These are phyloP conservation scores for Lutjanus erythropterus DNA, from an alignment of 2,113 vertebrate genomes.

Conservation along the genomic window DNA sequence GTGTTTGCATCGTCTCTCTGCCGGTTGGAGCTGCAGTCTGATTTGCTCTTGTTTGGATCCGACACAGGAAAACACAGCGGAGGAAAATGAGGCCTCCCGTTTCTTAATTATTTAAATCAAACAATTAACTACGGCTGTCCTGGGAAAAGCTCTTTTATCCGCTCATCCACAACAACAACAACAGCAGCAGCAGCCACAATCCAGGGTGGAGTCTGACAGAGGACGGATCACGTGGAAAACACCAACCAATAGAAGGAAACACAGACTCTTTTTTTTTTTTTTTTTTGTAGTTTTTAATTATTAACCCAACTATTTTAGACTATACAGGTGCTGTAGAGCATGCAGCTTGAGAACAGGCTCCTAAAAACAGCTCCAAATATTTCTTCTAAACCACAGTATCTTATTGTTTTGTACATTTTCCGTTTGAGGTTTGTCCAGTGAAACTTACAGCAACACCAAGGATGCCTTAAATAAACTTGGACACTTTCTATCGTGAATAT, in stretches of 20 bases:
- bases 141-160: constrained; percentile 61
- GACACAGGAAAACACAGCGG: constrained; percentile 64
- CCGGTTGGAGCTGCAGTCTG: constrained; percentile 41
- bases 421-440: background rate
- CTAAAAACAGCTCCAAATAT: background rate
- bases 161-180: constrained; percentile 65
- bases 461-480: background rate
- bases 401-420: background rate
- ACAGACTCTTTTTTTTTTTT: background rate
- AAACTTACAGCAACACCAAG: background rate
- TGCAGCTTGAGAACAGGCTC: background rate
- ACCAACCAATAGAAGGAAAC: constrained; percentile 36
- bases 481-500: background rate
- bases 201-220: constrained; percentile 47
- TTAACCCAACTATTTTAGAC: constrained; percentile 55
- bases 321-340: constrained; percentile 39
- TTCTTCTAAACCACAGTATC: constrained; percentile 4
- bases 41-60: constrained; percentile 66
- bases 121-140: constrained; percentile 72
- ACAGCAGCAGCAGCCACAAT: background rate
- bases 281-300: constrained; percentile 55
- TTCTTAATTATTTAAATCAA: constrained; percentile 84
- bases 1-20: background rate
- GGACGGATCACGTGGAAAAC: constrained; percentile 46
- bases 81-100: constrained; percentile 67